Base-by-base conservation (phyloP, 2,888 invertebrate genomes). In the Caenorhabditis zanzibari region DNA sequence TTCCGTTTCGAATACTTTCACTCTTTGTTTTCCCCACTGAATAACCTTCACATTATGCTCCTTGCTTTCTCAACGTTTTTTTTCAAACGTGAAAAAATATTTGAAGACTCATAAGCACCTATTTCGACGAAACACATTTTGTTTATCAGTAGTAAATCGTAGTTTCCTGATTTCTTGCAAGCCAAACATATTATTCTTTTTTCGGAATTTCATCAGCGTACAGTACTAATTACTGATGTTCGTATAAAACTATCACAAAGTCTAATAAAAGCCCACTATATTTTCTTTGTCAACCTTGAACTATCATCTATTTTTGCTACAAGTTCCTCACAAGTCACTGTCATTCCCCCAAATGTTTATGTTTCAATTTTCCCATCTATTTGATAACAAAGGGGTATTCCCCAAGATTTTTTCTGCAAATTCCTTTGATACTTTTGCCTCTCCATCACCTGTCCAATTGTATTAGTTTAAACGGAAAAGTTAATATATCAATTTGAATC, bases 301-400 rank as follows among this genome's bases (percentile, higher is more conserved):
- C 2, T 12, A 2, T 12, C 38, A 6, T 38, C 10, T 12, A 6
- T 38, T 12, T 38, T 38, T 12, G 10, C 5, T 6, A 10, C 38
- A 10, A 38, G 38, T 38, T 38, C 38, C 38, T 38, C 38, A 38
- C 38, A 38, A 38, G 38, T 38, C 38, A 38, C 38, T 10, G 47
- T 10, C 47, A 19, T n/a, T 47, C 47, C n/a, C 19, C 47, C n/a
- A 47, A 5, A 19, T 19, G 47, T 47, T 47, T 7, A 19, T 14
- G 47, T 47, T 47, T 47, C 47, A 5, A 47, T 19, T 47, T 47
- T 2, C 47, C 19, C 19, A 47, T 19, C 47, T 19, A 19, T 47
- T 47, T 47, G 47, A 47, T 47, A 47, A 47, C 47, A 47, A 38
- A 38, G 38, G 47, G 47, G 47, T 47, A 47, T 47, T 47, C 47